A percentile compares a stretch with the other conserved stretches of the same genome.
phyloP scores from a whole-genome alignment of 1,140 invertebrate species.

The Zaprionus camerounensis region DNA sequence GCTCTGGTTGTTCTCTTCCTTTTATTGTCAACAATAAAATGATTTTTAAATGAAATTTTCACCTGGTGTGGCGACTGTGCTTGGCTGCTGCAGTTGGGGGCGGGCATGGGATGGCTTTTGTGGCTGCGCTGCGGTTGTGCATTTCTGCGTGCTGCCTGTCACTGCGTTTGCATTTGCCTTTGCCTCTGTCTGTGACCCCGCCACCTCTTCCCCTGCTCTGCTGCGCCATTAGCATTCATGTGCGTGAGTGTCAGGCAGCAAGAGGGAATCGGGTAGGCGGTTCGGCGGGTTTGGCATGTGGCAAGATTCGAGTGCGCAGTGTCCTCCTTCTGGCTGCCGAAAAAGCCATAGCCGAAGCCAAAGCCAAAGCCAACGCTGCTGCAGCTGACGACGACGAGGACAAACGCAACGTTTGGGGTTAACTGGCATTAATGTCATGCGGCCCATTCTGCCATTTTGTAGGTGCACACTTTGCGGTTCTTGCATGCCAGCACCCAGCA shows the following conservation, averaged over 20 bases:
- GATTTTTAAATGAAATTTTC: conserved; percentile 2
- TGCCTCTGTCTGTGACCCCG: conserved; percentile 13
- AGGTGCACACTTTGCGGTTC: conserved; percentile 58
- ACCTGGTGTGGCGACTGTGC: background rate
- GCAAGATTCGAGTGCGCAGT: conserved; percentile 14
- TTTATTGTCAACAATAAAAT: background rate
- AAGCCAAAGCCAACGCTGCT: conserved; percentile 66
- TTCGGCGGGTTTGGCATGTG: conserved; percentile 2
- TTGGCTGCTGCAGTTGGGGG: background rate
- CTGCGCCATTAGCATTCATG: conserved; percentile 71
- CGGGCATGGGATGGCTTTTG: conserved; percentile 45
- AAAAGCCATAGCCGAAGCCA: conserved; percentile 37
- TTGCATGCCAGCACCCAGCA: conserved; percentile 31
- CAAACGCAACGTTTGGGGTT: conserved; percentile 65
- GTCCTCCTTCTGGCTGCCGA: conserved; percentile 38
- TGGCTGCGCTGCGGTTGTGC: conserved; percentile 70
- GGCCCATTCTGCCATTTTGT: conserved; percentile 58
- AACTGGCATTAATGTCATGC: conserved; percentile 80
- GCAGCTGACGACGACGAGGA: conserved; percentile 57
- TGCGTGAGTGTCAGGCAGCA: conserved; percentile 49
- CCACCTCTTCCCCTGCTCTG: conserved; percentile 1
- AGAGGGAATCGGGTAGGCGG: conserved; percentile 7
- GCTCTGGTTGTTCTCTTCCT: background rate
- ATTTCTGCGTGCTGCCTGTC: conserved; percentile 72
- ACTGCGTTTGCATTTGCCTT: conserved; percentile 15